Conservation (phyloP, 1,140 invertebrate species). For the Rhopalosiphum padi region DNA sequence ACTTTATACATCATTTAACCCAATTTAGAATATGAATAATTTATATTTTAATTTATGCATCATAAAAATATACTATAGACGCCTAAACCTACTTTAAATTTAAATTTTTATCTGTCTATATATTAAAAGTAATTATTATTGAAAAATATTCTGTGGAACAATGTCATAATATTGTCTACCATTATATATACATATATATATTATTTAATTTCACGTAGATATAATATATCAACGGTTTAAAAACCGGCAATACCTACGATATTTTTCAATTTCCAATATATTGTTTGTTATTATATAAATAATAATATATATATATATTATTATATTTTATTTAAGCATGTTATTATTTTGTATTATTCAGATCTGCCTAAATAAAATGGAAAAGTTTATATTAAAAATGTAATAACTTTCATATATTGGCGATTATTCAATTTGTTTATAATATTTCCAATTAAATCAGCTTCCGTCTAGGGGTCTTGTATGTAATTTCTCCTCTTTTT, state of each 20-base stretch:
- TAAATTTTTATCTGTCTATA: background rate
- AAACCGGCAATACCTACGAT: background rate
- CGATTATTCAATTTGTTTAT: slow-evolving; percentile 8
- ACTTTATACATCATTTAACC: slow-evolving; percentile 29
- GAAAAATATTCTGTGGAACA: background rate
- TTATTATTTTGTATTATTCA: background rate
- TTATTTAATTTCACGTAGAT: background rate
- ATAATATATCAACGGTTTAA: background rate
- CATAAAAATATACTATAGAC: slow-evolving; percentile 24
- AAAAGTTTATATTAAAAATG: slow-evolving; percentile 24
- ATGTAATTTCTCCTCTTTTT: slow-evolving; percentile 1
- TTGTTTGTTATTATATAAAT: background rate
- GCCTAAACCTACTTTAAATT: slow-evolving; percentile 30
- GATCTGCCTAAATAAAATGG: background rate
- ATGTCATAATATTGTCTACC: background rate
- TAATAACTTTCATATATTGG: slow-evolving; percentile 8
- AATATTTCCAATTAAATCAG: slow-evolving; percentile 23
- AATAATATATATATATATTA: background rate
- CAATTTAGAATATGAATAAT: slow-evolving; percentile 35
- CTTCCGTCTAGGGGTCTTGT: background rate
- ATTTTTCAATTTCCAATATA: background rate
- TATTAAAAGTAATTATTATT: slow-evolving; percentile 31
- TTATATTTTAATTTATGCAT: slow-evolving; percentile 46
- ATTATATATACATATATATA: background rate
- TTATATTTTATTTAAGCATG: background rate